A percentile compares a stretch with the other conserved stretches of the same genome.
Evolutionary conservation across 2,797 vertebrate species (phyloP).

Genomic region (Acanthis flammea): DNA sequence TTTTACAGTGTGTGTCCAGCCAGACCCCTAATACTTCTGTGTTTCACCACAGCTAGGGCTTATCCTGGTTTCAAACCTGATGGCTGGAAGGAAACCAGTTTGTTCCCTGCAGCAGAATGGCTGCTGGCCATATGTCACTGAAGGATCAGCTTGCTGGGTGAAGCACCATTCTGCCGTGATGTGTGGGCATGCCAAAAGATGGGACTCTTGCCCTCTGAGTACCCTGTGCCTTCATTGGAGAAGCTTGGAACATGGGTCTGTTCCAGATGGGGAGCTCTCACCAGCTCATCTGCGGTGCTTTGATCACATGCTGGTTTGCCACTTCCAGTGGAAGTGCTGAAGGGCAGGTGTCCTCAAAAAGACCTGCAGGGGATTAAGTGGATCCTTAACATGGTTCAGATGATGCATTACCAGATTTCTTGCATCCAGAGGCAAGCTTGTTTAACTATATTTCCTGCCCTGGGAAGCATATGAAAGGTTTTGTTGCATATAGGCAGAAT

Average conservation of each 20-base stretch:
- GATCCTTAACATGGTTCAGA: not conserved
- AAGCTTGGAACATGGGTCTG: not conserved
- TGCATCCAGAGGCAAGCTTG: not conserved
- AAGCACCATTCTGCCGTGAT: not conserved
- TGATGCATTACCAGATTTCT: conserved; percentile 8
- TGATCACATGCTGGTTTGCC: not conserved
- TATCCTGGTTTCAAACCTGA: not conserved
- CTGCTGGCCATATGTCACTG: not conserved
- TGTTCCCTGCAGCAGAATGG: not conserved
- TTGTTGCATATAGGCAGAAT: not conserved
- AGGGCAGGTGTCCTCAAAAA: not conserved
- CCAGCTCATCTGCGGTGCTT: not conserved
- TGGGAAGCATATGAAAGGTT: not conserved
- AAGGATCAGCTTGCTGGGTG: not conserved
- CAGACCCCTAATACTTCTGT: not conserved
- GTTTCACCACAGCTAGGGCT: not conserved
- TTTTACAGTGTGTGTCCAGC: not conserved
- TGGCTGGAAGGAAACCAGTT: not conserved
- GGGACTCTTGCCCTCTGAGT: not conserved
- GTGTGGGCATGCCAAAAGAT: not conserved
- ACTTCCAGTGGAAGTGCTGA: conserved; percentile 18
- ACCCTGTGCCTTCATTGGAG: not conserved
- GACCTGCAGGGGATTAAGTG: not conserved
- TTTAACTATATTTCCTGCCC: not conserved
- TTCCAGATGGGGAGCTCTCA: not conserved